Base-by-base conservation (phyloP, 92 coral and sea anemone species). In the Parazoanthus swiftii region DNA sequence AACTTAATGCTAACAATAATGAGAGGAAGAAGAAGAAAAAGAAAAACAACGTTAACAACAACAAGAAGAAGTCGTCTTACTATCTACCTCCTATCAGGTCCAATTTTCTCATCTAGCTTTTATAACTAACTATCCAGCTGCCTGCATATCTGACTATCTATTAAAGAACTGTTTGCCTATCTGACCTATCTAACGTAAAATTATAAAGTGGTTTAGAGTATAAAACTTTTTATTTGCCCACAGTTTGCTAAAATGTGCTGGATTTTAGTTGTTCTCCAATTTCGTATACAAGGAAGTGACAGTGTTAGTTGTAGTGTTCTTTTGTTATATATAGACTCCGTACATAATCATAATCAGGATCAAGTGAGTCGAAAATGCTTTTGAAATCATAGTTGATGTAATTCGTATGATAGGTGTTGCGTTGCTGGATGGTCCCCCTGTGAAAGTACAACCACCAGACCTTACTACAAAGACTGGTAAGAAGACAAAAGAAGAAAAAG, bases 401-500 rank as follows among this genome's bases (percentile, higher is more conserved):
- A 25, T 50, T 81, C 67, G 37, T n/a, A 36, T 37, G 54, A 33
- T 73, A 97, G 99, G 99, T 59, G 99, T 97, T 37, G 99, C 99
- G 18, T 88, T 97, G 71, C 91, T 97, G 58, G 89, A 96, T 86
- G 99, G 99, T 6, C 90, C 98, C 29, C 94, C 97, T 16, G 99
- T 93, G 76, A 92, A 91, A 82, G 82, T 92, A 37, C 86, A 82
- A 67, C 37, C 76, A 6, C 92, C 95, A 16, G 94, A 91, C 15
- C 85, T 51, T 56, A 85, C 91, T 15, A 91, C 89, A 81, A 89
- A 91, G 86, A 68, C 88, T 48, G 73, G 86, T 38, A 89, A 66
- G 63, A 92, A 95, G 85, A 81, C 91, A 29, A 88, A 93, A 85
- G 98, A 96, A 63, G 96, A 94, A 36, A 77, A 10, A 81, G 29